Percentiles rank a stretch among this genome's conserved stretches.
phyloP scores from a whole-genome alignment of 2,113 vertebrate genomes.

The Nerophis ophidion region DNA sequence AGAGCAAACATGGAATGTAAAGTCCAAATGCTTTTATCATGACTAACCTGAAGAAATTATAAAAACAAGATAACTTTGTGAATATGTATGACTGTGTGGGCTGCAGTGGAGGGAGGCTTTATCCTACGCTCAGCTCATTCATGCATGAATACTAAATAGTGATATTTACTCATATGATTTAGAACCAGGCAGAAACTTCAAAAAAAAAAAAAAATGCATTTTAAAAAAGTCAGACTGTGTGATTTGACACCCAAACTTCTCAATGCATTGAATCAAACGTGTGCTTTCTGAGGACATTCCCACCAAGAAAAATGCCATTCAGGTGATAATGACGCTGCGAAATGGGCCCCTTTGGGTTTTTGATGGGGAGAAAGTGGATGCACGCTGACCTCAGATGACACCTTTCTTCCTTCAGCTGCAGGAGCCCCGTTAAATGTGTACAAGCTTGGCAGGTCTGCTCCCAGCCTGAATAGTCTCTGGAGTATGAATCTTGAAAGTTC shows the following conservation, averaged over 20 bases:
- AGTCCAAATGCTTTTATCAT: neutral
- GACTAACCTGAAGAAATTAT: neutral
- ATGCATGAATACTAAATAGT: neutral
- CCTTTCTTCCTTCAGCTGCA: neutral
- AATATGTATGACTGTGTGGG: constrained; percentile 27
- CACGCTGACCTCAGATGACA: constrained; percentile 4
- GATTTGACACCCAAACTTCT: neutral
- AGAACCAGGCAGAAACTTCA: too few species aligned
- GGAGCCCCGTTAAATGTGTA: neutral
- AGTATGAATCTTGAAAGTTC: too few species aligned
- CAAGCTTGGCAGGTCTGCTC: too few species aligned
- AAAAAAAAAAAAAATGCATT: neutral
- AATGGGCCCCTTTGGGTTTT: neutral
- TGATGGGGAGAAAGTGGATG: constrained; percentile 11
- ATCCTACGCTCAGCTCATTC: neutral
- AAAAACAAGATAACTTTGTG: constrained; percentile 21
- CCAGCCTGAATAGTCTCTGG: too few species aligned
- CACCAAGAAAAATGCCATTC: neutral
- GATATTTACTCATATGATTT: too few species aligned
- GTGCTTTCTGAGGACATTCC: neutral
- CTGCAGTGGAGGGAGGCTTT: neutral
- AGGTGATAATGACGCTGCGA: neutral
- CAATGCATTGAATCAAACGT: neutral
- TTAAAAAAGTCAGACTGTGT: neutral
- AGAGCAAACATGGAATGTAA: constrained; percentile 3